Evolutionary conservation across 2,113 vertebrate species (phyloP).

Genomic region (Platycercus adscitus): DNA sequence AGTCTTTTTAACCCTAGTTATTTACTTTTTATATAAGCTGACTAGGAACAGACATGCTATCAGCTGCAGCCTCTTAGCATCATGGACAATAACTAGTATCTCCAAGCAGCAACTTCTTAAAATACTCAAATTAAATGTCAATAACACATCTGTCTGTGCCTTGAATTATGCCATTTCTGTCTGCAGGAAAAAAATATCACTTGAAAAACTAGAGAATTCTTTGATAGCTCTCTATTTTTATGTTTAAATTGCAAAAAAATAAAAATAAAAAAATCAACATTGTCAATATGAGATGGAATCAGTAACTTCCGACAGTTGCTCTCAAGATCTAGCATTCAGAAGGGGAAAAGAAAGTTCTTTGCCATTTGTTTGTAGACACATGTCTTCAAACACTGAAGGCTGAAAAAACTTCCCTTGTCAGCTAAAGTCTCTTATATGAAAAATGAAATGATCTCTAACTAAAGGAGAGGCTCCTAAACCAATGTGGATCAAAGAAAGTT

Average conservation of each 20-base stretch:
- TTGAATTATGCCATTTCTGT: neutral
- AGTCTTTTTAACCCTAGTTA: neutral
- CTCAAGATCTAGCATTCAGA: neutral
- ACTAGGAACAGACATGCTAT: neutral
- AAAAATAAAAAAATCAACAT: neutral
- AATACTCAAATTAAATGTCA: neutral
- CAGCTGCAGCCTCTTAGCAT: neutral
- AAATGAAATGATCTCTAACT: neutral
- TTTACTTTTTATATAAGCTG: neutral
- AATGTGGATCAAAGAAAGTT: neutral
- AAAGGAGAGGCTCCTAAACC: neutral
- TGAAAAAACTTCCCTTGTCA: neutral
- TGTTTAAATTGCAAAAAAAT: neutral
- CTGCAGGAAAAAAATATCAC: neutral
- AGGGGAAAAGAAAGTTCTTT: neutral
- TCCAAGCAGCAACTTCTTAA: slow-evolving; percentile 6
- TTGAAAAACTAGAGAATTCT: neutral
- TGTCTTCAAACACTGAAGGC: neutral
- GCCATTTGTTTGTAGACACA: neutral
- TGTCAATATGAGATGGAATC: neutral
- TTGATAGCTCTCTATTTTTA: neutral
- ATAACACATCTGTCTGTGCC: neutral
- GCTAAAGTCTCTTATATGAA: neutral
- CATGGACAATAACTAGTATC: neutral
- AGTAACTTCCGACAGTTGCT: neutral